A percentile compares a stretch with the other conserved stretches of the same genome.
Evolutionary conservation across 1,140 invertebrate genomes (phyloP).

Genomic region (Nomia melanderi): DNA sequence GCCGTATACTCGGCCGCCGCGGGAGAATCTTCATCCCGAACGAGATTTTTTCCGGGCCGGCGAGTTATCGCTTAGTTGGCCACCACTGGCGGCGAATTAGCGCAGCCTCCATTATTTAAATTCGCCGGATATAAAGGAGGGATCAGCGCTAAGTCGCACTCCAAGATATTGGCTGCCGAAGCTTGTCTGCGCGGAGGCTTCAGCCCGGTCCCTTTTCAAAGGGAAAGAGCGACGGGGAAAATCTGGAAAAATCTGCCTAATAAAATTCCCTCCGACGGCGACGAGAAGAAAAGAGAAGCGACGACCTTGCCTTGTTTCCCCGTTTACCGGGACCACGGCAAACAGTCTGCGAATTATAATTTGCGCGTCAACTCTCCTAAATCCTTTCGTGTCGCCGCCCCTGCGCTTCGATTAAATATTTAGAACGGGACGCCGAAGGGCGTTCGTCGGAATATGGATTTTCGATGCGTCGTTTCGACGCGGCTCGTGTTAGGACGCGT

Average conservation of each 20-base stretch:
- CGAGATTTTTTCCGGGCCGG: background rate
- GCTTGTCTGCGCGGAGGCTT: constrained; percentile 49
- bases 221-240: constrained; percentile 9
- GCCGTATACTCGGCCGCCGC: background rate
- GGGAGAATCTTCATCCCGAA: background rate
- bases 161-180: constrained; percentile 75
- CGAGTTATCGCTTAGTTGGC: constrained; percentile 33
- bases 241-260: constrained; percentile 67
- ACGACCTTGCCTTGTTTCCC: constrained; percentile 21
- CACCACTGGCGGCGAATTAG: constrained; percentile 67
- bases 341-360: constrained; percentile 8
- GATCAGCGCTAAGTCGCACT: constrained; percentile 75
- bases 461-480: background rate
- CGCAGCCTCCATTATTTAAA: constrained; percentile 74
- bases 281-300: background rate
- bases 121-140: constrained; percentile 73
- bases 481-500: background rate
- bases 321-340: constrained; percentile 7
- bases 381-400: background rate
- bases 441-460: background rate
- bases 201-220: constrained; percentile 35
- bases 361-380: constrained; percentile 20
- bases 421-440: background rate
- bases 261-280: constrained; percentile 64
- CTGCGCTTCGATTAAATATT: constrained; percentile 30